These are phyloP conservation scores for Caenorhabditis inopinata DNA, from an alignment of 1,140 invertebrate species.

Conservation along the genomic window DNA sequence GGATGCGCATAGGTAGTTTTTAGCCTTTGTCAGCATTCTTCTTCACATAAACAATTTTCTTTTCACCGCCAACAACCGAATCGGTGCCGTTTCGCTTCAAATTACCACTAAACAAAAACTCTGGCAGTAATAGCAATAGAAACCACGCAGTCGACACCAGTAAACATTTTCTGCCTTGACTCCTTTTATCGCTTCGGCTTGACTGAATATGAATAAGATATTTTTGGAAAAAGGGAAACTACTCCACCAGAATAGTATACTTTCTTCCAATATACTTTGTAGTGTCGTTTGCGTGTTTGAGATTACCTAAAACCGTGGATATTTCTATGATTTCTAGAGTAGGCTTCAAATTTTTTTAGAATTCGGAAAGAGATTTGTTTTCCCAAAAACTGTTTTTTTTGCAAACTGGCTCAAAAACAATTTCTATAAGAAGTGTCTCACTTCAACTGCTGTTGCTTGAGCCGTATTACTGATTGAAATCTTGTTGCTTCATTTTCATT, in stretches of 20 bases:
- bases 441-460: too few species aligned
- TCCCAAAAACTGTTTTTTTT: too few species aligned
- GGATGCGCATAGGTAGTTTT: neutral
- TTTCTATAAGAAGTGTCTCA: too few species aligned
- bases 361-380: too few species aligned
- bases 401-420: too few species aligned
- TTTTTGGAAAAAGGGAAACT: neutral
- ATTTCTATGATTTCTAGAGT: too few species aligned
- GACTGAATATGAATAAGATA: slow-evolving; percentile 30
- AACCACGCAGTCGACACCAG: neutral
- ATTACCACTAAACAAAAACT: slow-evolving; percentile 6
- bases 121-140: neutral
- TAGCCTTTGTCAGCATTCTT: neutral
- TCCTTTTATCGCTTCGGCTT: neutral
- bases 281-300: too few species aligned
- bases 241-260: neutral
- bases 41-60: slow-evolving; percentile 15
- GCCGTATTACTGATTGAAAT: too few species aligned
- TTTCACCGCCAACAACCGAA: neutral
- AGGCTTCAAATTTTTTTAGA: too few species aligned
- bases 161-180: neutral
- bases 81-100: slow-evolving; percentile 20
- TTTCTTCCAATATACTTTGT: neutral
- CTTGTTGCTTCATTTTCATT: too few species aligned
- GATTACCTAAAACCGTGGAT: too few species aligned